Evolutionary conservation across 2,888 invertebrate genomes (phyloP), one percentile per base, ranked within the genome.

Genomic region (Physocephala rufipes): DNA sequence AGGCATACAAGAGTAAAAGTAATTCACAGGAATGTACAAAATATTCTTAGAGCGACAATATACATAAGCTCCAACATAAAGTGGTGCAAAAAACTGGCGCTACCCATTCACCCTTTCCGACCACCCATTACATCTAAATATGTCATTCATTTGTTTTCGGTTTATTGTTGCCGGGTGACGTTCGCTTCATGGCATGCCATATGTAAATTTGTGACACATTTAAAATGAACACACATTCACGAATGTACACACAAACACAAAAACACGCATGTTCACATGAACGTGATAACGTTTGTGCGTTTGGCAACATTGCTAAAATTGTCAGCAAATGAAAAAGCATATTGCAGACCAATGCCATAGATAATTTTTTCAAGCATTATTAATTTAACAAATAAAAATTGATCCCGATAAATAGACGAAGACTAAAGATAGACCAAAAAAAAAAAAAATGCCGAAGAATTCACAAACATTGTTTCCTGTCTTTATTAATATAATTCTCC

Each of bases 161-260:
- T 12, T 55, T n/a, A n/a, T 26, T 13, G 15, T 21, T 55, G 16
- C 26, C n/a, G 4, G 19, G n/a, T 24, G 53, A n/a, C n/a, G n/a
- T n/a, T n/a, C n/a, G 19, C n/a, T 53, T 13, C 1, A 24, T 24
- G 55, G 2, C 21, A n/a, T 13, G n/a, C n/a, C 12, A 5, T 36
- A 36, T 36, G 36, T 9, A 36, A 36, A 36, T 36, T 4, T 36
- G 36, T 9, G 36, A 36, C 36, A 36, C 36, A 36, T 7, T 36
- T 36, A 36, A 15, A 62, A 21, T 5, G 16, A 19, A 12, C 19
- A 28, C 58, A 28, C 16, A 58, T 9, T 15, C 26, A 4, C 16
- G 24, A 13, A 28, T 16, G 15, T 28, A 58, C n/a, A 24, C 67
- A 61, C 21, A 26, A 61, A 49, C 63, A 62, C 67, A 36, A 19